phyloP scores from a whole-genome alignment of 2,888 invertebrate genomes.

The Dioctria linearis region DNA sequence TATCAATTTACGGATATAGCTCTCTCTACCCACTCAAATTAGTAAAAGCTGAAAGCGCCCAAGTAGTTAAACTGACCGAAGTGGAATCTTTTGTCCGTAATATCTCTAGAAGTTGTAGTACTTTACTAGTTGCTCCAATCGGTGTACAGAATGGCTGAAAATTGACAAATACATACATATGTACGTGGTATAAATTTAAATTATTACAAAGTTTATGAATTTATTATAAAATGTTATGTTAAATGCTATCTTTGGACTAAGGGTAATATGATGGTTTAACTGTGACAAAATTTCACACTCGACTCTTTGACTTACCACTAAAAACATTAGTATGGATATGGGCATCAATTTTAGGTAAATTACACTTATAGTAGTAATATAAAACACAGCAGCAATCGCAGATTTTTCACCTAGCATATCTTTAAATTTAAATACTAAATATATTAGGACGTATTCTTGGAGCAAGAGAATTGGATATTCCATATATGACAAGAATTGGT shows the following conservation, averaged over 20 bases:
- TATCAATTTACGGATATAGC: neutral
- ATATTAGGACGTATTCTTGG: slow-evolving; percentile 83
- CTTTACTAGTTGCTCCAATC: slow-evolving; percentile 86
- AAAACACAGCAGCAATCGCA: slow-evolving; percentile 68
- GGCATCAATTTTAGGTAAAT: slow-evolving; percentile 70
- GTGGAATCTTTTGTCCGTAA: slow-evolving; percentile 80
- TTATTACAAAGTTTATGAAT: too few species aligned
- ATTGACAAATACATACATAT: slow-evolving; percentile 4
- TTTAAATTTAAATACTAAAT: slow-evolving; percentile 80
- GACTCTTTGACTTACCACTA: slow-evolving; percentile 68
- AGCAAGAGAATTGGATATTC: slow-evolving; percentile 87
- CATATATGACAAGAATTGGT: slow-evolving; percentile 83
- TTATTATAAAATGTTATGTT: too few species aligned
- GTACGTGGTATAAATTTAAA: too few species aligned
- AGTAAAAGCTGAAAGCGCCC: slow-evolving; percentile 86
- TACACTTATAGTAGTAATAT: slow-evolving; percentile 70
- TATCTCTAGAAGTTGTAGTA: slow-evolving; percentile 84
- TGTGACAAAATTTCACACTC: too few species aligned
- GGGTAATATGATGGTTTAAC: too few species aligned
- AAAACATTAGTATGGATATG: slow-evolving; percentile 66
- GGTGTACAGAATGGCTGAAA: slow-evolving; percentile 73
- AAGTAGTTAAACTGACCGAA: slow-evolving; percentile 84
- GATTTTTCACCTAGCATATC: slow-evolving; percentile 72
- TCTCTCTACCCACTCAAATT: slow-evolving; percentile 79
- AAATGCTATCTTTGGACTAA: too few species aligned